Base-by-base conservation (phyloP, 2,888 invertebrate species). In the Caenorhabditis sulstoni region DNA sequence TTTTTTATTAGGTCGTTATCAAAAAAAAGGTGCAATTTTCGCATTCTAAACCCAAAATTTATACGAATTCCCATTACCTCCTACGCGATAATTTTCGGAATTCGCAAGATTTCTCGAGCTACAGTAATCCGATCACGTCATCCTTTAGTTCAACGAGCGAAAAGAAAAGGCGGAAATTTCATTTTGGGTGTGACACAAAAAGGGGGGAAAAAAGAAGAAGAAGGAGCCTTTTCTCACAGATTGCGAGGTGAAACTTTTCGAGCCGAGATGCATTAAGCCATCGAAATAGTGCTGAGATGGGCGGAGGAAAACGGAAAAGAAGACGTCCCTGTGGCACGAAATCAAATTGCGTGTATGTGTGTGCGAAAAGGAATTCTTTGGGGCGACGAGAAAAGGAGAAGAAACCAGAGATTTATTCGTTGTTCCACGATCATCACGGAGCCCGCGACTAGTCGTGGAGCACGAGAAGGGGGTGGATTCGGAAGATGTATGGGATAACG, bases 341-440 rank as follows among this genome's bases (percentile, higher is more conserved):
- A 65, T 65, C 53, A 9, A 65, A 65, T 65, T 65, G 65, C 44
- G 53, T 65, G 65, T 37, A 45, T 29, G 50, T 35, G 35, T 35
- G 44, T n/a, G 41, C n/a, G 47, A 47, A 12, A 39, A 39, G 58
- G 7, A 66, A 47, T n/a, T n/a, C n/a, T n/a, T n/a, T n/a, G n/a
- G 14, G 23, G 53, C 35, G 53, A 35, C 11, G 22, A 49, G 14
- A 20, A 18, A 29, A 18, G 45, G 8, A 20, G 45, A 67, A 57
- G 57, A 49, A 49, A 58, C 58, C 67, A 67, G 57, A 67, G 67
- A 67, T 57, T 67, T 67, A 67, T 58, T 57, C 57, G 57, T 37
- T 67, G 66, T 47, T 66, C 55, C 66, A 65, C 44, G 53, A 65
- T 65, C 55, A 57, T 66, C 53, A n/a, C n/a, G n/a, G n/a, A n/a